Evolutionary conservation across 2,797 vertebrate genomes (phyloP).

Genomic region (Tokudaia muenninki): DNA sequence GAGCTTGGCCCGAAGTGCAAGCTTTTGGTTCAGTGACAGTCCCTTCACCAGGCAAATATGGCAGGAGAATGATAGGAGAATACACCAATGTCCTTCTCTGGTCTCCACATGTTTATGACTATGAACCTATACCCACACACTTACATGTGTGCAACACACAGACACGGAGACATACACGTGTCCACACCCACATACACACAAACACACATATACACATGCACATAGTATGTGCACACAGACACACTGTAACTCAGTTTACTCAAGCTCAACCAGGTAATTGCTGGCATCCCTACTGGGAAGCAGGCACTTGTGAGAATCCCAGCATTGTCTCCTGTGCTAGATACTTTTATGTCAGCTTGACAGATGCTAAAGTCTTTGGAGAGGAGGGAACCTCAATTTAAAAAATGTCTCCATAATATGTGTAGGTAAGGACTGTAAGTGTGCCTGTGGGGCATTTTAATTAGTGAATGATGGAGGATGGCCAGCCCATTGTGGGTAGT

Average conservation of each 20-base stretch:
- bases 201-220: neutral
- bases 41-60: neutral
- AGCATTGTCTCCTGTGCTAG: neutral
- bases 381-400: neutral
- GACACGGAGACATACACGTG: neutral
- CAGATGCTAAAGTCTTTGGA: neutral
- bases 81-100: neutral
- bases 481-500: neutral
- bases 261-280: neutral
- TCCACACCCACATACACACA: neutral
- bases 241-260: neutral
- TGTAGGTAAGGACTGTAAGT: neutral
- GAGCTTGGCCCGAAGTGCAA: neutral
- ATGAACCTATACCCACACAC: neutral
- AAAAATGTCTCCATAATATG: neutral
- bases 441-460: neutral
- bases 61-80: neutral
- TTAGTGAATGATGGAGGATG: neutral
- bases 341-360: neutral
- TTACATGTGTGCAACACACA: neutral
- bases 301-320: neutral
- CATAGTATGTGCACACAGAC: too few relatives aligned
- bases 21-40: neutral
- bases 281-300: neutral
- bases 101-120: neutral